A percentile compares a stretch with the other conserved stretches of the same genome.
Conservation (phyloP, 2,113 vertebrate species). For the Suricata suricatta region DNA sequence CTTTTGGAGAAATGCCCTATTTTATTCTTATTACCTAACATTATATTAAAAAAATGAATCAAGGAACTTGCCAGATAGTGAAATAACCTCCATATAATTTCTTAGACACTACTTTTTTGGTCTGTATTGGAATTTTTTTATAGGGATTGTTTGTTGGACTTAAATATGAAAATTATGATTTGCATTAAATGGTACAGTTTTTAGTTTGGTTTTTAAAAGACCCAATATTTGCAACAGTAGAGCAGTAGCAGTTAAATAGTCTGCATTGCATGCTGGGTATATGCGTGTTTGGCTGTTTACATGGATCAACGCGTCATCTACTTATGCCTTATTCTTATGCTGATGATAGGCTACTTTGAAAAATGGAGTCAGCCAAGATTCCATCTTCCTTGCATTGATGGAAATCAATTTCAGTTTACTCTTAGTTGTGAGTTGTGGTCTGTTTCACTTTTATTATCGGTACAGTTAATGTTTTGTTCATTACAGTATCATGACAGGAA, state of each 20-base stretch:
- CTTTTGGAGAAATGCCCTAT: slow-evolving; percentile 24
- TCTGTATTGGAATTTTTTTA: not conserved
- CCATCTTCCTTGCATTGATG: slow-evolving; percentile 32
- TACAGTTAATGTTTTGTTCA: slow-evolving; percentile 58
- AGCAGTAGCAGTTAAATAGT: not conserved
- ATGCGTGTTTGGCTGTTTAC: slow-evolving; percentile 35
- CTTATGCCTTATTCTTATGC: not conserved
- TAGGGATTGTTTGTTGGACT: not conserved
- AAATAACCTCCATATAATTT: slow-evolving; percentile 29
- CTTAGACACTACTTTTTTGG: not conserved
- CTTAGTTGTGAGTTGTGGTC: slow-evolving; percentile 51
- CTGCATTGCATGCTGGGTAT: not conserved
- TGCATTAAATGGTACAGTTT: not conserved
- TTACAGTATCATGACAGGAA: slow-evolving; percentile 59
- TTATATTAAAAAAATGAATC: not conserved
- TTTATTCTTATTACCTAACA: not conserved
- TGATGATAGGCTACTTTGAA: not conserved
- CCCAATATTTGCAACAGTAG: not conserved
- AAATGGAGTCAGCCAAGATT: slow-evolving; percentile 44
- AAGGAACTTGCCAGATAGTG: slow-evolving; percentile 28
- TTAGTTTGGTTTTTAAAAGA: slow-evolving; percentile 48
- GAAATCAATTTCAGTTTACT: slow-evolving; percentile 67
- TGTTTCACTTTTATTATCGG: slow-evolving; percentile 63
- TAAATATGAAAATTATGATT: slow-evolving; percentile 49
- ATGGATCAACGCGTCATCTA: not conserved